Evolutionary conservation across 2,113 vertebrate species (phyloP).

Genomic region (Pomatostomus ruficeps): DNA sequence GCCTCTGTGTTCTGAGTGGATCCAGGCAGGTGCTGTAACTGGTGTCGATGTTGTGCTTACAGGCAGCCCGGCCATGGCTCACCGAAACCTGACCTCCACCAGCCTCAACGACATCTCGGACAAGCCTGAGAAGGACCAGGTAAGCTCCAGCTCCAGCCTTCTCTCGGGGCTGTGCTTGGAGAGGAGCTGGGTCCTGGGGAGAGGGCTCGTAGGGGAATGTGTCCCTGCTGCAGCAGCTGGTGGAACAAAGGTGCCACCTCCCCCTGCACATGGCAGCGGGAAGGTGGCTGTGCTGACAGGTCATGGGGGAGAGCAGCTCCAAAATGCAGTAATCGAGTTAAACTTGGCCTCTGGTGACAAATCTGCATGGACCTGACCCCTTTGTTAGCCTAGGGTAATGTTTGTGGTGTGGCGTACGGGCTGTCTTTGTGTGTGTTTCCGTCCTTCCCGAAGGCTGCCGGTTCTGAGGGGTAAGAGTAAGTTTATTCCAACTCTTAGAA

Average conservation of each 20-base stretch:
- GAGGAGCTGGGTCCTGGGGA: not conserved
- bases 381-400: not conserved
- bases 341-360: not conserved
- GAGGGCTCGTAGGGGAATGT: rapidly evolving
- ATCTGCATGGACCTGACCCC: not conserved
- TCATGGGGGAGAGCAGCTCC: not conserved
- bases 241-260: not conserved
- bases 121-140: slow-evolving; percentile 97
- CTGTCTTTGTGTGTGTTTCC: not conserved
- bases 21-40: not conserved
- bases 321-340: not conserved
- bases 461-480: not conserved
- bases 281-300: not conserved
- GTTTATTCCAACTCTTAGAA: not conserved
- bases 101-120: slow-evolving; percentile 96
- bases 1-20: not conserved
- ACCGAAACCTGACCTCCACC: slow-evolving; percentile 87
- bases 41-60: slow-evolving; percentile 33
- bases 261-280: not conserved
- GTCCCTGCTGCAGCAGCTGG: not conserved
- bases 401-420: rapidly evolving
- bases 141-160: slow-evolving; percentile 57
- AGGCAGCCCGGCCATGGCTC: slow-evolving; percentile 89
- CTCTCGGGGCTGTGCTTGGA: not conserved
- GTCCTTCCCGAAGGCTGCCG: not conserved